Evolutionary conservation across 2,113 vertebrate species (phyloP).

Genomic region (Tichodroma muraria): DNA sequence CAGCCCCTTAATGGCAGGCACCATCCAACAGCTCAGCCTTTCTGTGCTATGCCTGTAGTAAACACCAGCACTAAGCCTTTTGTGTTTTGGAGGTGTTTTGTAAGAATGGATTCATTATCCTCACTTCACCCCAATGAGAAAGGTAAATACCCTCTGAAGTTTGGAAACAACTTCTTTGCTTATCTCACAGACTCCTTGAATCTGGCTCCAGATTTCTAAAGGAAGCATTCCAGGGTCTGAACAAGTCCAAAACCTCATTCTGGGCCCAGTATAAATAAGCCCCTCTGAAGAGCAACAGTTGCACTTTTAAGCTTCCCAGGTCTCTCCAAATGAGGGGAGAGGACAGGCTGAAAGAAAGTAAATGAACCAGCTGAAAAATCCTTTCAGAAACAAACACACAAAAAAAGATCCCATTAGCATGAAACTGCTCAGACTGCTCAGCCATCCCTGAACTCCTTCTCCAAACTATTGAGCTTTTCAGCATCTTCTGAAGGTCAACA

Average conservation of each 20-base stretch:
- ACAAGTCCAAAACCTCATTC: neutral
- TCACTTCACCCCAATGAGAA: neutral
- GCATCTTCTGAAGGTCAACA: constrained; percentile 32
- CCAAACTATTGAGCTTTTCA: neutral
- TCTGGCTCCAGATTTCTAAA: neutral
- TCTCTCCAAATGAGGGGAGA: neutral
- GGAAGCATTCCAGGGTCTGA: neutral
- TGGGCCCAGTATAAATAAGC: neutral
- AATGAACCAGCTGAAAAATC: neutral
- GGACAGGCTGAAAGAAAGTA: neutral
- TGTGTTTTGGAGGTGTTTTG: neutral
- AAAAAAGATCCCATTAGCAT: neutral
- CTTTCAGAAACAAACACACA: neutral
- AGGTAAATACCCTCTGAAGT: constrained; percentile 14
- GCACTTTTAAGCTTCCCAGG: neutral
- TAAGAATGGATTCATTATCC: neutral
- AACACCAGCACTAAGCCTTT: neutral
- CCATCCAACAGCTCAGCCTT: neutral
- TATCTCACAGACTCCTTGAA: constrained; percentile 4
- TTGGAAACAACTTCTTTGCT: constrained; percentile 14
- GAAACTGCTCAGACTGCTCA: neutral
- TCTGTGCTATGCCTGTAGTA: neutral
- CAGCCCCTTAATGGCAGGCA: neutral
- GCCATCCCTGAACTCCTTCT: neutral
- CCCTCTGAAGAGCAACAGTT: neutral